Evolutionary conservation across 2,888 invertebrate species (phyloP).

Genomic region (Zaprionus obscuricornis): DNA sequence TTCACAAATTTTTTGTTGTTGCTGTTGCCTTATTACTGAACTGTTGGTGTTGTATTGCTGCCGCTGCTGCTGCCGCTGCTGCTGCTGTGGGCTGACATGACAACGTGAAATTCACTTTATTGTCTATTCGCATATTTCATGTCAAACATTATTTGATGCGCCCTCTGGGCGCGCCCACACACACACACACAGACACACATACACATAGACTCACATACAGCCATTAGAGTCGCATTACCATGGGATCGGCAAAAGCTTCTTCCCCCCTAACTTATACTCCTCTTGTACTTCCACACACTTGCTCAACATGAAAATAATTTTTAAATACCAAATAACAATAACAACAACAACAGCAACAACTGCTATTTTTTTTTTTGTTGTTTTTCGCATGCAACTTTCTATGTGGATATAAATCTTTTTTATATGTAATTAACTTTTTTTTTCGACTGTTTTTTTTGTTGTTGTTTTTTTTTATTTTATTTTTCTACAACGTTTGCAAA

Average conservation of each 20-base stretch:
- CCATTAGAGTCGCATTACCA: slow-evolving; percentile 46
- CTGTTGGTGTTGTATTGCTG: slow-evolving; percentile 15
- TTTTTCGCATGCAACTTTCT: slow-evolving; percentile 68
- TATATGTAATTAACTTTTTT: slow-evolving; percentile 66
- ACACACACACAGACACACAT: slow-evolving; percentile 34
- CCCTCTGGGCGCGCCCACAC: slow-evolving; percentile 72
- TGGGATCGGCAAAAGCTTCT: slow-evolving; percentile 65
- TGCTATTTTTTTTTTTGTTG: slow-evolving; percentile 4
- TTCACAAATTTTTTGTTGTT: slow-evolving; percentile 56
- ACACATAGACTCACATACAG: slow-evolving; percentile 11
- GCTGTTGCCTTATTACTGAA: slow-evolving; percentile 20
- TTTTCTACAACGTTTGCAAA: slow-evolving; percentile 47
- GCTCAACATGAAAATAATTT: slow-evolving; percentile 65
- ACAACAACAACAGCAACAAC: too few relatives aligned
- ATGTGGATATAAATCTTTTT: slow-evolving; percentile 73
- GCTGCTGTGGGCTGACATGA: slow-evolving; percentile 64
- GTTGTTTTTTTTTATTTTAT: slow-evolving; percentile 12
- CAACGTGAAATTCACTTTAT: slow-evolving; percentile 74
- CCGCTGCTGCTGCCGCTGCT: slow-evolving; percentile 22
- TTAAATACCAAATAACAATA: slow-evolving; percentile 28
- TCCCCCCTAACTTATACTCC: background rate
- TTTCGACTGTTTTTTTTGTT: slow-evolving; percentile 18
- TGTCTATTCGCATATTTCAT: slow-evolving; percentile 68
- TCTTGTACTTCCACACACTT: slow-evolving; percentile 10
- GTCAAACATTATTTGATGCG: slow-evolving; percentile 71